Base-by-base conservation (phyloP, 2,113 vertebrate genomes). In the Calonectris borealis region DNA sequence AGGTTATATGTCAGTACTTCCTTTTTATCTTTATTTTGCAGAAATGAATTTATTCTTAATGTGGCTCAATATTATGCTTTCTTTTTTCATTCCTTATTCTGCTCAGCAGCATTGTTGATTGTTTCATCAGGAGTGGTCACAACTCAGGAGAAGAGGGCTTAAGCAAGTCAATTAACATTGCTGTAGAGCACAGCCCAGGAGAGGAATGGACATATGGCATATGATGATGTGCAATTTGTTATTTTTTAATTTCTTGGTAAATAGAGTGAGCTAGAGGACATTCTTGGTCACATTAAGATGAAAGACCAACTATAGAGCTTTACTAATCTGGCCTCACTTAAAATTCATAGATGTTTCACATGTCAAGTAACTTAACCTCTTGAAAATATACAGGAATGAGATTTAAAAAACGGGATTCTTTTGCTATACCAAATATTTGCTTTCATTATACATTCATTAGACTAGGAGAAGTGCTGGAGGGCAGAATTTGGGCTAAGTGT, bases 161-260 rank as follows among this genome's bases (percentile, higher is more conserved):
- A 88, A 40, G 93, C 65, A 90, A 96, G 92, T 89, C 96, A 95
- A 94, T 97, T 97, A 97, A 90, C 87, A 75, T 7, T 72, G 77
- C 80, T 95, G 95, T 96, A 95, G 96, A 94, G 83, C 93, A 96
- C 64, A 95, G 42, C 94, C 91, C 94, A 91, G 36, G 95, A 96
- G 93, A 97, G 78, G 64, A 90, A 46, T 0, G 10, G 89, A 80
- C 93, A 95, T 97, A 96, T 91, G 91, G 95, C 66, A 60, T 60
- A 49, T 6, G 15, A 57, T 66, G 84, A 92, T 72, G 72, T 86
- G 83, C 71, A 92, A 91, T 95, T 96, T 97, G 73, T 78, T 94
- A 42, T 65, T 96, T 97, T 95, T 82, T 92, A 76, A 95, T 85
- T 90, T 95, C 86, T 94, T 58, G 58, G 87, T 95, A 83, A 95